Conservation (phyloP, 2,888 invertebrate species). For the Oeneis ivallda region DNA sequence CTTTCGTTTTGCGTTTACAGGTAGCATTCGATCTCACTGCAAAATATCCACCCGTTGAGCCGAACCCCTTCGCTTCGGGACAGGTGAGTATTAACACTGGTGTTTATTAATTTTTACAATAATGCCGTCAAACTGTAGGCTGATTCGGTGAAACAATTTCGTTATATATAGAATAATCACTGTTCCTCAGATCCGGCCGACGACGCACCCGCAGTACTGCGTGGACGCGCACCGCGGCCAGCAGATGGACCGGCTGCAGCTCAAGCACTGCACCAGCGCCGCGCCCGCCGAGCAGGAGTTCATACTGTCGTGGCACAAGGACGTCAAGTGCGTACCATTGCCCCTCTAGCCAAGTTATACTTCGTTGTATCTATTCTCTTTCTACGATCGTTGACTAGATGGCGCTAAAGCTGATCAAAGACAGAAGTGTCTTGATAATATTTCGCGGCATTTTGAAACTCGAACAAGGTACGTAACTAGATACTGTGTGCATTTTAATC, state of each 20-base stretch:
- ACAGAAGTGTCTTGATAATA: too few relatives aligned
- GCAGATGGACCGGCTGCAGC: slow-evolving; percentile 58
- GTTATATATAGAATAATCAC: not conserved
- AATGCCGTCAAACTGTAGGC: too few relatives aligned
- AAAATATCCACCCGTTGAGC: slow-evolving; percentile 94
- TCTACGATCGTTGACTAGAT: too few relatives aligned
- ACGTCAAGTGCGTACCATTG: slow-evolving; percentile 83
- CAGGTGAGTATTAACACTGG: slow-evolving; percentile 76
- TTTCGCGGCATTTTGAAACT: too few relatives aligned
- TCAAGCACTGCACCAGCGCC: slow-evolving; percentile 46
- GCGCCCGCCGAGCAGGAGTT: slow-evolving; percentile 84
- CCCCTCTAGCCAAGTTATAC: too few relatives aligned
- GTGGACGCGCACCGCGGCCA: slow-evolving; percentile 83
- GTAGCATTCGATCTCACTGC: slow-evolving; percentile 94
- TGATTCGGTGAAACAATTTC: too few relatives aligned
- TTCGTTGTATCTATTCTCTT: too few relatives aligned
- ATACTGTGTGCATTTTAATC: too few relatives aligned
- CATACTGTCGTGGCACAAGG: slow-evolving; percentile 90
- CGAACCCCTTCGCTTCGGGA: slow-evolving; percentile 90
- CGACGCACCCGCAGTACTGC: slow-evolving; percentile 84
- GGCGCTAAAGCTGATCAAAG: too few relatives aligned
- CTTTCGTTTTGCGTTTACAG: slow-evolving; percentile 47
- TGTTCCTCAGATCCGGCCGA: slow-evolving; percentile 82
- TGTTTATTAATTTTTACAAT: too few relatives aligned
- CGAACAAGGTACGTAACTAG: too few relatives aligned